Evolutionary conservation across 2,113 vertebrate species (phyloP).

Genomic region (Misgurnus mizolepis): DNA sequence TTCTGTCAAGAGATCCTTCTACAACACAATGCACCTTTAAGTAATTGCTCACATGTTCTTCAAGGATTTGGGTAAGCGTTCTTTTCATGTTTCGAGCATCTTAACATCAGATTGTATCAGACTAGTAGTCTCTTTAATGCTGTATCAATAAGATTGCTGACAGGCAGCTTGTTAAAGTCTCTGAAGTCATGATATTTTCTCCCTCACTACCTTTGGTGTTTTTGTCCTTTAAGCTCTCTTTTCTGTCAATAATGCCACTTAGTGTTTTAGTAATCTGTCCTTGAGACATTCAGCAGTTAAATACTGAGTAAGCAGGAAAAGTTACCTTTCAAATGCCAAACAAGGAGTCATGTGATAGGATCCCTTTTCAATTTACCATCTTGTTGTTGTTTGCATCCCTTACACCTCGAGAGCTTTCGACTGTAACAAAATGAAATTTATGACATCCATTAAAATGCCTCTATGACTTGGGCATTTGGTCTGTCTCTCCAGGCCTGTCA

Average conservation of each 20-base stretch:
- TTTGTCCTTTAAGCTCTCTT: slow-evolving; percentile 20
- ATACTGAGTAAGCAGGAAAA: slow-evolving; percentile 18
- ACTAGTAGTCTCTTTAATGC: slow-evolving; percentile 31
- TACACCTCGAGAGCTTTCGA: not conserved
- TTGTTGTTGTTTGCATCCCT: not conserved
- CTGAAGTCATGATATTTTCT: slow-evolving; percentile 44
- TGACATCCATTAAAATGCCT: slow-evolving; percentile 25
- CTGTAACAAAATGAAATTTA: slow-evolving; percentile 15
- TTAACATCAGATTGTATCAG: slow-evolving; percentile 9
- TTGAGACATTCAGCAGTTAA: not conserved
- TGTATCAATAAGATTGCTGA: slow-evolving; percentile 40
- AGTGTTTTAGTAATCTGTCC: slow-evolving; percentile 12
- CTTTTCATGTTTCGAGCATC: slow-evolving; percentile 6
- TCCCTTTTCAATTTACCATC: not conserved
- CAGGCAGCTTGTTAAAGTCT: slow-evolving; percentile 50
- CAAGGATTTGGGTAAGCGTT: not conserved
- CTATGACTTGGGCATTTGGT: slow-evolving; percentile 1
- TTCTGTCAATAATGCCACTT: slow-evolving; percentile 41
- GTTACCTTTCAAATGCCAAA: not conserved
- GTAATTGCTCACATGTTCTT: not conserved
- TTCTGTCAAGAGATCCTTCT: too few relatives aligned
- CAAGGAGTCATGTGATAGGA: not conserved
- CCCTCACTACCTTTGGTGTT: slow-evolving; percentile 43
- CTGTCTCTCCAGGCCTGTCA: not conserved
- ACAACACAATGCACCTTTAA: too few relatives aligned